Conservation (phyloP, 2,797 vertebrate species). For the Sebastes glaucus region DNA sequence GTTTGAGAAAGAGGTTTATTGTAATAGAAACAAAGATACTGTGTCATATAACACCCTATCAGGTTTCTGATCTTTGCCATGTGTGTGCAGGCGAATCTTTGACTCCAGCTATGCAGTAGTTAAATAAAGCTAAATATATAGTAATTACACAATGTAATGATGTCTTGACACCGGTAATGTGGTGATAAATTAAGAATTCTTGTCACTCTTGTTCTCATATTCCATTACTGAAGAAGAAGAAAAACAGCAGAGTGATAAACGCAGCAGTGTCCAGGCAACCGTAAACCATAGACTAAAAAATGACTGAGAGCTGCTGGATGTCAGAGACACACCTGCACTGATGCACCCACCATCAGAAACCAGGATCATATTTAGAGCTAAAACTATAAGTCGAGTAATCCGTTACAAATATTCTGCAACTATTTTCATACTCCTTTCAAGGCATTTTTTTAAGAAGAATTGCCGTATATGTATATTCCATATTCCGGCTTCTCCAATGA, state of each 20-base stretch:
- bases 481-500: background rate
- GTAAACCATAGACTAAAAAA: background rate
- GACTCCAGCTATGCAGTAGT: no score
- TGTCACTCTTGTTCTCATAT: background rate
- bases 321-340: background rate
- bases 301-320: background rate
- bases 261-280: background rate
- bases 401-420: background rate
- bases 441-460: background rate
- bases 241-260: background rate
- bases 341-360: background rate
- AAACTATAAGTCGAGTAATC: background rate
- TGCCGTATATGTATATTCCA: background rate
- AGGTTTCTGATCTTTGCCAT: no score
- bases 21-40: no score
- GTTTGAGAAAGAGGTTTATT: no score
- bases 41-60: no score
- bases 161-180: background rate
- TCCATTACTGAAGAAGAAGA: background rate
- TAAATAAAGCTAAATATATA: no score
- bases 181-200: background rate
- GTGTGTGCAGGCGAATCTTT: no score
- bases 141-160: no score
- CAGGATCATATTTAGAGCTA: background rate
- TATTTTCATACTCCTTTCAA: background rate